Conservation (phyloP, 2,888 invertebrate species). For the Ligdia adustata region DNA sequence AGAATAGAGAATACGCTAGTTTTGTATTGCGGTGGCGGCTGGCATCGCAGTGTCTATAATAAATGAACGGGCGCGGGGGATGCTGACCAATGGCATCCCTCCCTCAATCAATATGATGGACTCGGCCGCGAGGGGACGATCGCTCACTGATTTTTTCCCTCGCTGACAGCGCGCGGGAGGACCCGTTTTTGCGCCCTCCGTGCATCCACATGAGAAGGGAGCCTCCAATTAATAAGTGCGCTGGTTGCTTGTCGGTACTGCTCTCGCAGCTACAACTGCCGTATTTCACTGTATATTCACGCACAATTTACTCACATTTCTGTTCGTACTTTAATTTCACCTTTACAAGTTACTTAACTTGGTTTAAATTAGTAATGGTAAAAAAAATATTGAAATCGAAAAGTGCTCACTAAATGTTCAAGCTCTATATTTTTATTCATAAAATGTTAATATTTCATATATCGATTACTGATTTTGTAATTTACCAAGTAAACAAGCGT, state of each 20-base stretch:
- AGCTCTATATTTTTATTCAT: too few relatives aligned
- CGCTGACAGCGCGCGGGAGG: slow-evolving; percentile 82
- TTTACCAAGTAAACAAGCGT: slow-evolving; percentile 1
- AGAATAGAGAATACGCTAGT: slow-evolving; percentile 46
- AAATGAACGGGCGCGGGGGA: slow-evolving; percentile 83
- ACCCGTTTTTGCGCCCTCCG: slow-evolving; percentile 80
- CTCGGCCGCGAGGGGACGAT: slow-evolving; percentile 83
- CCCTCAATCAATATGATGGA: slow-evolving; percentile 86
- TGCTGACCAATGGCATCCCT: slow-evolving; percentile 83
- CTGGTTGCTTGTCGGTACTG: slow-evolving; percentile 51
- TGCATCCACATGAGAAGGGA: slow-evolving; percentile 71
- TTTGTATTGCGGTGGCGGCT: slow-evolving; percentile 43
- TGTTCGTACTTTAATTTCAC: not conserved
- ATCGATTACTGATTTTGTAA: not conserved
- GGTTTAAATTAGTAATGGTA: too few relatives aligned
- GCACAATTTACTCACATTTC: too few relatives aligned
- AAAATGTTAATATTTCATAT: not conserved
- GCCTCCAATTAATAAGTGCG: slow-evolving; percentile 80
- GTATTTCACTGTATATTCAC: too few relatives aligned
- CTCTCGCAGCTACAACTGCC: slow-evolving; percentile 22
- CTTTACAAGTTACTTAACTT: too few relatives aligned
- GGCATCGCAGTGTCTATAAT: slow-evolving; percentile 83
- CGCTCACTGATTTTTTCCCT: slow-evolving; percentile 85
- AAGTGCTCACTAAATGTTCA: too few relatives aligned
- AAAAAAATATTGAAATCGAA: too few relatives aligned